phyloP scores from a whole-genome alignment of 2,797 vertebrate genomes.

The Anas flavirostris region DNA sequence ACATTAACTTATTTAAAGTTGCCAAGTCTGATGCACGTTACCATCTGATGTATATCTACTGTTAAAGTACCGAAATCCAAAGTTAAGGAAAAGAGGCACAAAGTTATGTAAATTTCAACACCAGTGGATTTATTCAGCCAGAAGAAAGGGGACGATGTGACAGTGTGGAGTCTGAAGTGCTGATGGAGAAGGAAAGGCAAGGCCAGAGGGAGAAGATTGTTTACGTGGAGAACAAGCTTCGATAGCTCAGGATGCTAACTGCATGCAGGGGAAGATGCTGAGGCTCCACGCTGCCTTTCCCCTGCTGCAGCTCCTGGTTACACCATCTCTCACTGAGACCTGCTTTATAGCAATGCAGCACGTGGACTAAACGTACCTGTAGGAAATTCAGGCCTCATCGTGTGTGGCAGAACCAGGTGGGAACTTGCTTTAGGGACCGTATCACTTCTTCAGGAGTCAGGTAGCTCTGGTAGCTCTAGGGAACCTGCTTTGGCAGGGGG shows the following conservation, averaged over 20 bases:
- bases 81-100: neutral
- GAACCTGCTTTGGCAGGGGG: too few species aligned
- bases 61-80: slow-evolving; percentile 5
- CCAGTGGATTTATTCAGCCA: neutral
- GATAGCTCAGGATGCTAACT: neutral
- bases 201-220: neutral
- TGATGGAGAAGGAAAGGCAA: neutral
- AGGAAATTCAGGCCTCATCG: neutral
- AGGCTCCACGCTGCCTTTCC: neutral
- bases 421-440: fast-evolving
- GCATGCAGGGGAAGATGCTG: neutral
- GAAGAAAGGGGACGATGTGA: neutral
- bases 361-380: neutral
- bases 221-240: neutral
- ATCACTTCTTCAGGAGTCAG: neutral
- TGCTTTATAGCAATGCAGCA: neutral
- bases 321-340: neutral
- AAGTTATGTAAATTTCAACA: neutral
- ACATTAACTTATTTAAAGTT: neutral
- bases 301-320: neutral
- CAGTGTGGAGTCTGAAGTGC: neutral
- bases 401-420: neutral
- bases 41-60: neutral
- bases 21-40: neutral
- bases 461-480: too few species aligned